Evolutionary conservation across 2,797 vertebrate species (phyloP).

Genomic region (Anguilla obscura): DNA sequence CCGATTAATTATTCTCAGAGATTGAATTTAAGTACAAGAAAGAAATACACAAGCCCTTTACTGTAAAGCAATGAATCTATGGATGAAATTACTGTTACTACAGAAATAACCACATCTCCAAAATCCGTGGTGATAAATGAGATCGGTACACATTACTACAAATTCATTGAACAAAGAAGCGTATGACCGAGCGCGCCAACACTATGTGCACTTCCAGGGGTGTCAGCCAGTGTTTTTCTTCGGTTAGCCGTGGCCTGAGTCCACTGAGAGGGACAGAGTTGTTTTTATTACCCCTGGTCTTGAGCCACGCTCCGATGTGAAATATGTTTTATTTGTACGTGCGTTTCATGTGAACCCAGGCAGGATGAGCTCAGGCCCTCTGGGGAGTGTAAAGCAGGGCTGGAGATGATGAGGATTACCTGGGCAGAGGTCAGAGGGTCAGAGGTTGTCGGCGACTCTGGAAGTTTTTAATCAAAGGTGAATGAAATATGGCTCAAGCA

Average conservation of each 20-base stretch:
- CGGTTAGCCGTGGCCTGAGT: background rate
- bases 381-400: background rate
- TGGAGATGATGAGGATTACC: background rate
- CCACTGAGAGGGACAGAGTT: background rate
- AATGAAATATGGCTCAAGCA: background rate
- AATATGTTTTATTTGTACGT: background rate
- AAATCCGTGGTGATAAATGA: background rate
- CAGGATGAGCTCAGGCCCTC: background rate
- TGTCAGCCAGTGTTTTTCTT: background rate
- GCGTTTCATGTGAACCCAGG: background rate
- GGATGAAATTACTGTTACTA: background rate
- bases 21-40: background rate
- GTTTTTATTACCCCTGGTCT: constrained; percentile 6
- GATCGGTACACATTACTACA: background rate
- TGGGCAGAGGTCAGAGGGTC: background rate
- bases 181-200: background rate
- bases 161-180: background rate
- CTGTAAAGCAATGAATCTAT: background rate
- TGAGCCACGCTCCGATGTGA: background rate
- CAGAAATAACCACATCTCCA: background rate
- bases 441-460: background rate
- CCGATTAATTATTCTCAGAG: background rate
- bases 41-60: background rate
- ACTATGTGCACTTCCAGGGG: background rate
- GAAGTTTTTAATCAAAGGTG: constrained; percentile 15